These are phyloP conservation scores for Papilio machaon DNA, from an alignment of 1,140 invertebrate species.

Conservation along the genomic window DNA sequence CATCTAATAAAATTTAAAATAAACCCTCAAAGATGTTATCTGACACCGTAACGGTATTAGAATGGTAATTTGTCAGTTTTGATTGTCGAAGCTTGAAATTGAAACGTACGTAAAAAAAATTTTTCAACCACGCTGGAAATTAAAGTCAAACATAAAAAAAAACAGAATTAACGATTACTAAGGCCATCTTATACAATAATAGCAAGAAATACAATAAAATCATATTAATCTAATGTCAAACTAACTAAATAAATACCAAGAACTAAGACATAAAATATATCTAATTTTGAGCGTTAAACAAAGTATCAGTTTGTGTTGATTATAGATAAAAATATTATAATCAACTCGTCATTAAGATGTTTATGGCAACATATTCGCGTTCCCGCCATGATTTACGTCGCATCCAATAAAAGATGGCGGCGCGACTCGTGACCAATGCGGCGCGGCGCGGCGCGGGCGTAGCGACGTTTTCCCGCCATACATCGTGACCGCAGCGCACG, in stretches of 20 bases:
- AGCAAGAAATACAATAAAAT: too few species aligned
- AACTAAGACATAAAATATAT: background rate
- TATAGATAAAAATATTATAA: constrained; percentile 9
- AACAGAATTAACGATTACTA: background rate
- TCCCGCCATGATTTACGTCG: constrained; percentile 57
- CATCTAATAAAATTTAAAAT: constrained; percentile 30
- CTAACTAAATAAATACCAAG: background rate
- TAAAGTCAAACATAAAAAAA: background rate
- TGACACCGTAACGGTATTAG: constrained; percentile 18
- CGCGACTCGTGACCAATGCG: constrained; percentile 37
- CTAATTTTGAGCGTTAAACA: background rate
- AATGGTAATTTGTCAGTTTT: constrained; percentile 1
- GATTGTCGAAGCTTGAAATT: background rate
- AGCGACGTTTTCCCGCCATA: constrained; percentile 44
- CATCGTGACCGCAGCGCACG: constrained; percentile 60
- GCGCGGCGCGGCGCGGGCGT: constrained; percentile 28
- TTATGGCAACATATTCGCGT: constrained; percentile 47
- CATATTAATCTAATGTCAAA: too few species aligned
- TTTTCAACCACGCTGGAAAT: background rate
- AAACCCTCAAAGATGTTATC: constrained; percentile 21
- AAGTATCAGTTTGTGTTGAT: constrained; percentile 23
- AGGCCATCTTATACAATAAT: too few species aligned
- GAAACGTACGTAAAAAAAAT: background rate
- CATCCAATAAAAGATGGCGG: constrained; percentile 37
- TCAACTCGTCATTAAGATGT: constrained; percentile 21